Evolutionary conservation across 1,140 invertebrate genomes (phyloP).

Genomic region (Reticulitermes speratus): DNA sequence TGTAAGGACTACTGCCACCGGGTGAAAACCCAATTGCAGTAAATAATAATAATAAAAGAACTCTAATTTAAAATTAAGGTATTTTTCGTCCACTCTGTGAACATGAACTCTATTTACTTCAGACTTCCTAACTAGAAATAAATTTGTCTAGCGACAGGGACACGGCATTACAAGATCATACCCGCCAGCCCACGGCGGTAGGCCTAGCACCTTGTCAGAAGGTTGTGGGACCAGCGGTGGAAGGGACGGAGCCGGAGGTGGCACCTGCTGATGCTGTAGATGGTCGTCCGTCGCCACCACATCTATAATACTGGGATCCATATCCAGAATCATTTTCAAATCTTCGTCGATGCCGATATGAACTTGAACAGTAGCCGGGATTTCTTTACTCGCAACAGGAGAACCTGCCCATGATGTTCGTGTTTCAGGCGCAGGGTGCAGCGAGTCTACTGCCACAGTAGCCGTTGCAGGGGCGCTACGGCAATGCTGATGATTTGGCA

Average conservation of each 20-base stretch:
- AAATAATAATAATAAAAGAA: too few relatives aligned
- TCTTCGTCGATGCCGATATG: conserved; percentile 61
- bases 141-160: not conserved
- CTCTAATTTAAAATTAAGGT: too few relatives aligned
- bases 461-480: not conserved
- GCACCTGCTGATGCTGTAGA: not conserved
- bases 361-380: conserved; percentile 45
- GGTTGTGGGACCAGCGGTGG: conserved; percentile 31
- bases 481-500: not conserved
- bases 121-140: too few relatives aligned
- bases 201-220: conserved; percentile 39
- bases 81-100: too few relatives aligned
- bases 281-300: conserved; percentile 38
- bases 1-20: too few relatives aligned
- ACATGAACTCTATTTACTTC: too few relatives aligned
- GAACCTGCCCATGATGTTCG: not conserved
- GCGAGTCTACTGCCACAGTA: not conserved
- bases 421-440: not conserved
- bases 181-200: conserved; percentile 39
- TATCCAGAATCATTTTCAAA: conserved; percentile 61
- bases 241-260: not conserved
- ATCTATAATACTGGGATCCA: conserved; percentile 62
- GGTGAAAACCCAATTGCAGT: too few relatives aligned
- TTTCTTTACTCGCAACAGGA: not conserved
- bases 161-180: conserved; percentile 39